phyloP scores from a whole-genome alignment of 2,113 vertebrate species.

The Cathartes aura region DNA sequence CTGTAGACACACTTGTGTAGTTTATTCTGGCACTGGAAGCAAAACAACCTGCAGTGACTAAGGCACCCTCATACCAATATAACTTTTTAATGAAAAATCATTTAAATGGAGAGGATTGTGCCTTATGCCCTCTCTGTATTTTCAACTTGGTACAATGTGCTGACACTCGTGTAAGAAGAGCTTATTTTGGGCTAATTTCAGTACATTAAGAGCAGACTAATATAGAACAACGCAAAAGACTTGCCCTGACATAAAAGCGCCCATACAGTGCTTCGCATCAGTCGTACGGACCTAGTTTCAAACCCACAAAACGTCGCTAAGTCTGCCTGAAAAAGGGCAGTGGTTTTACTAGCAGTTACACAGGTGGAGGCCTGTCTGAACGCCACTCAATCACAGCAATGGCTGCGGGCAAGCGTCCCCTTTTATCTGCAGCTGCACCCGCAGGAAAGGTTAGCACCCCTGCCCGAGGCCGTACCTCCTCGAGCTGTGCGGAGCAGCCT shows the following conservation, averaged over 20 bases:
- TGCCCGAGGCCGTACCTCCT: not conserved
- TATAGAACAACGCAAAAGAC: not conserved
- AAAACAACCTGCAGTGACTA: slow-evolving; percentile 60
- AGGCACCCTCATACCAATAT: slow-evolving; percentile 42
- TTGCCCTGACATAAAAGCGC: not conserved
- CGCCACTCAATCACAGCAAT: accelerated
- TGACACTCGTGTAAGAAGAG: not conserved
- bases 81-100: slow-evolving; percentile 48
- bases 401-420: not conserved
- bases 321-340: not conserved
- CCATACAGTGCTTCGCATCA: not conserved
- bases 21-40: slow-evolving; percentile 61
- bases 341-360: not conserved
- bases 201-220: not conserved
- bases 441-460: not conserved
- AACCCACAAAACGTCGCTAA: not conserved
- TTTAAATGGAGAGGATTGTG: slow-evolving; percentile 61
- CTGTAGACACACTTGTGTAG: slow-evolving; percentile 30
- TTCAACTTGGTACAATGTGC: not conserved
- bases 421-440: not conserved
- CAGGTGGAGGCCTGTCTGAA: not conserved
- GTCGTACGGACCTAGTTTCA: not conserved
- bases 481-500: not conserved
- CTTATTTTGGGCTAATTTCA: not conserved
- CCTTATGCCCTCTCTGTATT: slow-evolving; percentile 4